phyloP scores from a whole-genome alignment of 2,113 vertebrate species.

The Petromus typicus region DNA sequence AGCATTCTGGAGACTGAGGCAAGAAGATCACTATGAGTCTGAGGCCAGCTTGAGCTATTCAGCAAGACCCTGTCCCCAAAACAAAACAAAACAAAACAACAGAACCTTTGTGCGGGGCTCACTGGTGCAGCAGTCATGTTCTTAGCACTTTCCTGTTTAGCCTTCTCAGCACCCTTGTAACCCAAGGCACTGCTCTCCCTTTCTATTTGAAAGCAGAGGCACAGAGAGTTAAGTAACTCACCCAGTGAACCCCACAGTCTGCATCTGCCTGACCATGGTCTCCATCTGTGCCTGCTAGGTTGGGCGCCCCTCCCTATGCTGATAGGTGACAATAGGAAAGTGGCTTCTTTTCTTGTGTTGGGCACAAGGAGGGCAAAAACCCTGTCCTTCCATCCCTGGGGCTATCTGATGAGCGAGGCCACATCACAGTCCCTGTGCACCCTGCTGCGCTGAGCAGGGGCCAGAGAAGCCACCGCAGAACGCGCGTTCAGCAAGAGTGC shows the following conservation, averaged over 20 bases:
- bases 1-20: background rate
- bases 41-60: background rate
- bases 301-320: background rate
- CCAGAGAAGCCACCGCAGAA: background rate
- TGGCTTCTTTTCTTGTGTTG: background rate
- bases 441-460: background rate
- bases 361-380: background rate
- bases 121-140: accelerated
- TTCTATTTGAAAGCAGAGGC: background rate
- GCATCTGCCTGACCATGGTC: background rate
- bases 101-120: background rate
- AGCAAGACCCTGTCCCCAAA: background rate
- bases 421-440: background rate
- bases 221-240: conserved; percentile 10
- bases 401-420: background rate
- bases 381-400: background rate
- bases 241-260: background rate
- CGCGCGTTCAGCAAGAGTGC: background rate
- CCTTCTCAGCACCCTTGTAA: background rate
- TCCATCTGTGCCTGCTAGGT: background rate
- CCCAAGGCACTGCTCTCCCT: background rate
- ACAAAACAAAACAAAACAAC: background rate
- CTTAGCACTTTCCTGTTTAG: background rate
- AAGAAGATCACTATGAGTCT: background rate
- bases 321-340: background rate